These are phyloP conservation scores for Aphaenogaster rudis DNA, from an alignment of 1,140 invertebrate species.

Conservation along the genomic window DNA sequence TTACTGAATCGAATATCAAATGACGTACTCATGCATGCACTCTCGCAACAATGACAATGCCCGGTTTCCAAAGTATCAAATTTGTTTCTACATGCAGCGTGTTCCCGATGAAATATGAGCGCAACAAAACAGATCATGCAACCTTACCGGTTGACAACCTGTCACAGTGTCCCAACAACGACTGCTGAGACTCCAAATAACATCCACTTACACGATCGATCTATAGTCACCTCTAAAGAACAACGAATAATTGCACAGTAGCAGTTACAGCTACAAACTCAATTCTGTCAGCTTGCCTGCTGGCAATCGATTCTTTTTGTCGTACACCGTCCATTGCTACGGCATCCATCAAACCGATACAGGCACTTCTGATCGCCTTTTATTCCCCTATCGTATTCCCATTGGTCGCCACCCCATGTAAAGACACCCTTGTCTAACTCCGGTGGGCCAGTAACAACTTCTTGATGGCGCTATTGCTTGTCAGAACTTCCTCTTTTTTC, in stretches of 20 bases:
- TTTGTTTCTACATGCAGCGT: conserved; percentile 16
- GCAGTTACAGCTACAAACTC: conserved; percentile 43
- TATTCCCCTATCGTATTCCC: conserved; percentile 38
- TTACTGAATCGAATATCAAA: background rate
- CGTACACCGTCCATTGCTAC: background rate
- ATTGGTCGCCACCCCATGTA: conserved; percentile 22
- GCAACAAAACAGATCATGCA: conserved; percentile 45
- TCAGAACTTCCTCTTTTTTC: background rate
- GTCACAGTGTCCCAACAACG: conserved; percentile 7
- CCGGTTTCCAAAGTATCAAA: conserved; percentile 37
- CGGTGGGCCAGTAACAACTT: conserved; percentile 34
- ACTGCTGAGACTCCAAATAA: conserved; percentile 13
- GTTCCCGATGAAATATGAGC: conserved; percentile 21
- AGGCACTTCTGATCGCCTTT: conserved; percentile 44
- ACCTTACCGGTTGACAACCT: conserved; percentile 31
- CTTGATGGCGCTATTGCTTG: conserved; percentile 59
- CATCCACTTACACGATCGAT: conserved; percentile 47
- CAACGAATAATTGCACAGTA: conserved; percentile 18
- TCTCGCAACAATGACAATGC: background rate
- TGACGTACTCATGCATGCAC: background rate
- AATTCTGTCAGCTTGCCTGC: conserved; percentile 40
- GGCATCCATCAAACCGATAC: conserved; percentile 53
- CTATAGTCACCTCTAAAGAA: background rate
- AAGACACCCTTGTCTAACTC: conserved; percentile 24
- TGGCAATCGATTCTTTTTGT: conserved; percentile 56